Conservation (phyloP, 2,888 invertebrate species). For the Cybosia mesomella region DNA sequence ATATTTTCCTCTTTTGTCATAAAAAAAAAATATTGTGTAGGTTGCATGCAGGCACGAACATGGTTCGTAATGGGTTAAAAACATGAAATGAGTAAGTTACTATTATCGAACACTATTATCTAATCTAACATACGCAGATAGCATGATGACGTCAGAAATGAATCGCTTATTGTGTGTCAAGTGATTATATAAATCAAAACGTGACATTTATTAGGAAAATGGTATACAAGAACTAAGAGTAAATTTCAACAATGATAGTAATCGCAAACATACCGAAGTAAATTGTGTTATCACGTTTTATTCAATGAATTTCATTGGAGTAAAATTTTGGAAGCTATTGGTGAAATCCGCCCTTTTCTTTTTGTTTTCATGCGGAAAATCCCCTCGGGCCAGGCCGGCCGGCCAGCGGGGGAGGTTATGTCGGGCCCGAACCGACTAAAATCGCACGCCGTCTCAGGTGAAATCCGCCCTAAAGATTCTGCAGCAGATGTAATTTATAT, state of each 20-base stretch:
- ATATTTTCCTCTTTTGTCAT: not conserved
- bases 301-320: too few relatives aligned
- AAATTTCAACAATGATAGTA: not conserved
- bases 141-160: not conserved
- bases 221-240: not conserved
- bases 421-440: too few relatives aligned
- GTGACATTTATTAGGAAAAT: not conserved
- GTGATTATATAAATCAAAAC: conserved; percentile 4
- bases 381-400: too few relatives aligned
- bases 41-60: not conserved
- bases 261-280: not conserved
- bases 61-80: not conserved
- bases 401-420: too few relatives aligned
- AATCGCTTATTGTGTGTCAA: not conserved
- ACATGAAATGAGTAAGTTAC: not conserved
- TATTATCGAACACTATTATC: not conserved
- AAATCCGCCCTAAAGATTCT: too few relatives aligned
- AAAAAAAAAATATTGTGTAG: not conserved
- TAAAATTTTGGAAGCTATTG: too few relatives aligned
- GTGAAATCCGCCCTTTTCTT: too few relatives aligned
- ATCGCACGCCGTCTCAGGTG: too few relatives aligned
- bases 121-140: not conserved
- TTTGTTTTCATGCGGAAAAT: too few relatives aligned
- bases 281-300: too few relatives aligned
- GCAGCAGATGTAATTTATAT: too few relatives aligned